A percentile compares a stretch with the other conserved stretches of the same genome.
phyloP scores from a whole-genome alignment of 2,888 invertebrate genomes.

The Nematopogon swammerdamellus region DNA sequence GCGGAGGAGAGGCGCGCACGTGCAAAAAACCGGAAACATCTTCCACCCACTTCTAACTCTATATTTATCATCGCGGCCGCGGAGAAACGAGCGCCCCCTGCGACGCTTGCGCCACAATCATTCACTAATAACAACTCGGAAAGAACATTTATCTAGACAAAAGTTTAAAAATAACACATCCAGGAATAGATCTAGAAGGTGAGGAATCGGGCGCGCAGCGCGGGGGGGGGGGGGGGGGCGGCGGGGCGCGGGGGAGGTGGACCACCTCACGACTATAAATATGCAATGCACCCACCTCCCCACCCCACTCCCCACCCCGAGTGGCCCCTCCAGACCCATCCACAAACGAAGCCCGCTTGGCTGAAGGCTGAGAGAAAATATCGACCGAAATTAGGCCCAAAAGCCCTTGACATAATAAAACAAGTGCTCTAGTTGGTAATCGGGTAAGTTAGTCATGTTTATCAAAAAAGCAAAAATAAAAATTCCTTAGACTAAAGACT shows the following conservation, averaged over 20 bases:
- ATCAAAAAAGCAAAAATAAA: too few species aligned
- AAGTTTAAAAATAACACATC: conserved; percentile 47
- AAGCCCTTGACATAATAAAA: too few species aligned
- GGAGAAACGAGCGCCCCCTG: conserved; percentile 51
- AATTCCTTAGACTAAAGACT: too few species aligned
- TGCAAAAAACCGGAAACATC: conserved; percentile 37
- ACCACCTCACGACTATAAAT: conserved; percentile 18
- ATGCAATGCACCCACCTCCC: too few species aligned
- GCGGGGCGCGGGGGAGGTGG: conserved; percentile 38
- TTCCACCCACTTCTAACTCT: conserved; percentile 9
- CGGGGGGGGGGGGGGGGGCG: conserved; percentile 31
- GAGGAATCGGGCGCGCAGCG: not conserved
- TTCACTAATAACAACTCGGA: conserved; percentile 53
- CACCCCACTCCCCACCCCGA: too few species aligned
- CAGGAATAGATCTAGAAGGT: conserved; percentile 44
- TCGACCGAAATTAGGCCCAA: too few species aligned
- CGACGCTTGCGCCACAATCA: conserved; percentile 52
- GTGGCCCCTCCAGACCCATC: too few species aligned
- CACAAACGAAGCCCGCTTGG: too few species aligned
- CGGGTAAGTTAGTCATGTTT: too few species aligned
- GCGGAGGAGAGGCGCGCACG: not conserved
- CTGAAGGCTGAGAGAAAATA: too few species aligned
- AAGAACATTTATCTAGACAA: conserved; percentile 54
- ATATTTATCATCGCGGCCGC: conserved; percentile 11
- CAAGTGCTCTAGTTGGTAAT: too few species aligned